These are phyloP conservation scores for Channallabes apus DNA, from an alignment of 2,797 vertebrate species.

Conservation along the genomic window DNA sequence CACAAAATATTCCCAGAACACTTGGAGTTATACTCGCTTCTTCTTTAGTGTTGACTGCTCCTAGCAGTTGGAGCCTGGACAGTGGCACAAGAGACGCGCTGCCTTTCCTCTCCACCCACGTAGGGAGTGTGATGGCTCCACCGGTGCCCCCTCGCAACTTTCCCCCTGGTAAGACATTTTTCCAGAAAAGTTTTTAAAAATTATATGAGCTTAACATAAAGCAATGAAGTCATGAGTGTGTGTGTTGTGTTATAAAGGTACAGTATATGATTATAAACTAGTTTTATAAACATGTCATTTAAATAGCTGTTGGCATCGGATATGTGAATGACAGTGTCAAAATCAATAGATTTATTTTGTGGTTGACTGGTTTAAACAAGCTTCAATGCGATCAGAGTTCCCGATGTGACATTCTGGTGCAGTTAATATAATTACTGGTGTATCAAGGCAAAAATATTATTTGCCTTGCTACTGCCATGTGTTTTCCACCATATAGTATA, in stretches of 20 bases:
- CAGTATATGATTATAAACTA: not conserved
- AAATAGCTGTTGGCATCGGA: not conserved
- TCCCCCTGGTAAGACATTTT: conserved; percentile 65
- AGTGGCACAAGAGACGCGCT: conserved; percentile 83
- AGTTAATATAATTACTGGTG: not conserved
- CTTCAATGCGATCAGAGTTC: not conserved
- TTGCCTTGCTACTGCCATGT: not conserved
- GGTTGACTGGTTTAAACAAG: not conserved
- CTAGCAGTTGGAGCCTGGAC: conserved; percentile 96
- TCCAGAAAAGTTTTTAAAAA: not conserved
- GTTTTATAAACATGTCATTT: not conserved
- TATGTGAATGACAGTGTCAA: not conserved
- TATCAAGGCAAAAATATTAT: too few species aligned
- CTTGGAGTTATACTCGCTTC: not conserved
- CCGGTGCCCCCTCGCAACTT: conserved; percentile 86
- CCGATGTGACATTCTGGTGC: not conserved
- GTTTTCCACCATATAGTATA: not conserved
- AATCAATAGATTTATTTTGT: not conserved
- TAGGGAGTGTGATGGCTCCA: conserved; percentile 83
- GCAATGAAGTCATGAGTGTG: conserved; percentile 1
- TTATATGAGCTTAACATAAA: not conserved
- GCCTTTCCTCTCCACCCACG: conserved; percentile 81
- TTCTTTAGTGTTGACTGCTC: conserved; percentile 83
- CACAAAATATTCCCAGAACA: not conserved
- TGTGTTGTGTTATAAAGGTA: not conserved